These are phyloP conservation scores for Halocaridina rubra DNA, from an alignment of 2,888 invertebrate genomes.

Conservation along the genomic window DNA sequence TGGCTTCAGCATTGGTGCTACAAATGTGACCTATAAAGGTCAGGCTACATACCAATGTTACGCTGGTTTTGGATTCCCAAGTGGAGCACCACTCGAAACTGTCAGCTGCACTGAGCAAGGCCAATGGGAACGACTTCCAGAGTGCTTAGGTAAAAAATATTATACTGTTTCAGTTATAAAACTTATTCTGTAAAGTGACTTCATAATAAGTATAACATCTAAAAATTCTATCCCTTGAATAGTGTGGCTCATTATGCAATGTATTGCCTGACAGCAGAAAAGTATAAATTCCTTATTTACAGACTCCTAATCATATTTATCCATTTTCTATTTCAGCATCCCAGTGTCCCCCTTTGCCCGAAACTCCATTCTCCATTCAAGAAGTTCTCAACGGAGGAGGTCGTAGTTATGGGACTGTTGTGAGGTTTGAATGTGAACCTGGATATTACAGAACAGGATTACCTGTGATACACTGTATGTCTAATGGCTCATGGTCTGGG, in stretches of 20 bases:
- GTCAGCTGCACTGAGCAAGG: constrained; percentile 91
- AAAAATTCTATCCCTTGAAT: too few relatives aligned
- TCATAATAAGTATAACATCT: too few relatives aligned
- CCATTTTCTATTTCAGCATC: constrained; percentile 76
- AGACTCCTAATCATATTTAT: too few relatives aligned
- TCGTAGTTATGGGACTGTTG: constrained; percentile 92
- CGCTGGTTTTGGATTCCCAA: constrained; percentile 93
- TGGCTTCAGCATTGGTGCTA: constrained; percentile 94
- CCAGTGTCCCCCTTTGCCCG: constrained; percentile 87
- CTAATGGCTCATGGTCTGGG: constrained; percentile 95
- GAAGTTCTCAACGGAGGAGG: constrained; percentile 90
- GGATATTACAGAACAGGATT: constrained; percentile 89
- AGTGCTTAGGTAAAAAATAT: constrained; percentile 78
- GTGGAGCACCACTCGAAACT: constrained; percentile 86
- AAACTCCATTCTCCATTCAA: constrained; percentile 88
- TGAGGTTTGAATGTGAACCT: constrained; percentile 88
- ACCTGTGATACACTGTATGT: constrained; percentile 93
- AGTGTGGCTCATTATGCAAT: too few relatives aligned
- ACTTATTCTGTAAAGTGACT: too few relatives aligned
- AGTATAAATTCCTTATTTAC: too few relatives aligned
- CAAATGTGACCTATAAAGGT: constrained; percentile 93
- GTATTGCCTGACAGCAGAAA: too few relatives aligned
- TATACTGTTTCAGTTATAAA: too few relatives aligned
- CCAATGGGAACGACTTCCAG: constrained; percentile 91
- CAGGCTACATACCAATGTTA: constrained; percentile 96